These are phyloP conservation scores for Tragopan temminckii DNA, from an alignment of 2,797 vertebrate genomes.

Conservation along the genomic window DNA sequence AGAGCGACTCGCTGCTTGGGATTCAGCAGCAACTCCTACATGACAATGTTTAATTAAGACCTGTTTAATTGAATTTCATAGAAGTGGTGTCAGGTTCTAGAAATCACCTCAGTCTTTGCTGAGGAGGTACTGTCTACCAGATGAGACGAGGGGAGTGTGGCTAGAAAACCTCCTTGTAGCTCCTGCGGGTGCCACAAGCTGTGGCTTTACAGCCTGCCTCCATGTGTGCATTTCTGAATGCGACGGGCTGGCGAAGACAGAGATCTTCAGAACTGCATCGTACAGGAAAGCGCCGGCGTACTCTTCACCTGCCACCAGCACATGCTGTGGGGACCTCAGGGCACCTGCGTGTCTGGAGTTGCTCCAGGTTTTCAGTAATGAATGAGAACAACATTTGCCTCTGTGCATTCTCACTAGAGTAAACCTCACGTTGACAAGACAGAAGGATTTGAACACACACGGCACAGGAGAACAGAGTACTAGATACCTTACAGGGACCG, in stretches of 20 bases:
- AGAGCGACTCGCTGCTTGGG: background rate
- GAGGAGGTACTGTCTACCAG: background rate
- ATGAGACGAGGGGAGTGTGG: background rate
- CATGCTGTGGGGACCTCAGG: accelerated
- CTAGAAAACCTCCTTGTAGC: background rate
- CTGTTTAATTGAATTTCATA: background rate
- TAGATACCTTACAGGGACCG: background rate
- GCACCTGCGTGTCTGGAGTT: background rate
- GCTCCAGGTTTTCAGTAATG: background rate
- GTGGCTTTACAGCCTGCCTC: background rate
- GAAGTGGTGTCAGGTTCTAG: background rate
- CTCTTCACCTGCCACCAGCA: background rate
- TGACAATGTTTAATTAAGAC: background rate
- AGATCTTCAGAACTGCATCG: background rate
- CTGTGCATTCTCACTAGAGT: background rate
- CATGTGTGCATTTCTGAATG: background rate
- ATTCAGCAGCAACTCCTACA: slow-evolving; percentile 17
- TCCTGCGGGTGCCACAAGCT: background rate
- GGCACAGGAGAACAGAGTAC: background rate
- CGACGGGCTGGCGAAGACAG: background rate
- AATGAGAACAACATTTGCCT: background rate
- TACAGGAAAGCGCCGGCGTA: accelerated
- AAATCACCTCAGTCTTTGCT: background rate
- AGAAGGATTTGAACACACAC: background rate
- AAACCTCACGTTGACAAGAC: background rate